A percentile compares a stretch with the other conserved stretches of the same genome.
Conservation (phyloP, 2,113 vertebrate genomes). For the Emydura subglobosa region DNA sequence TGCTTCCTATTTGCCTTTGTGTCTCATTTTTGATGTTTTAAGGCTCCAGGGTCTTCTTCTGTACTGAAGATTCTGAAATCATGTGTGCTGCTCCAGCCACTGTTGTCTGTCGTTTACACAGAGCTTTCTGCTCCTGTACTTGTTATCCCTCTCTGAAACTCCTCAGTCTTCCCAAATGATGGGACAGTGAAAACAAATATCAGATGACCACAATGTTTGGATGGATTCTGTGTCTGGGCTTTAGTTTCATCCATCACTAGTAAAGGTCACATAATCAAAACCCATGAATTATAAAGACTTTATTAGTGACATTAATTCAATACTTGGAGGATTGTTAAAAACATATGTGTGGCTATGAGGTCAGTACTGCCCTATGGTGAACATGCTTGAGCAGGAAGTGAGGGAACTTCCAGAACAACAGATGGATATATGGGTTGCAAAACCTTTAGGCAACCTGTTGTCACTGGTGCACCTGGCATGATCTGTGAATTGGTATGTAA, state of each 20-base stretch:
- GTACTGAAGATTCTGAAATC: neutral
- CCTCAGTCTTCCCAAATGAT: neutral
- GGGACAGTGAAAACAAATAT: neutral
- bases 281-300: neutral
- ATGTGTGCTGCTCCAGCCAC: neutral
- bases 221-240: neutral
- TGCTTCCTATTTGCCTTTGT: neutral
- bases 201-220: neutral
- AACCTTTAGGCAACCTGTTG: neutral
- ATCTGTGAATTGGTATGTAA: neutral
- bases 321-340: neutral
- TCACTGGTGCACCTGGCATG: neutral
- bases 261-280: neutral
- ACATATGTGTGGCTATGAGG: rapidly evolving
- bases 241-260: neutral
- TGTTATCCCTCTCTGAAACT: neutral
- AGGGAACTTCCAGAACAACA: neutral
- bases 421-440: neutral
- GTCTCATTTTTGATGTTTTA: neutral
- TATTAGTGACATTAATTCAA: neutral
- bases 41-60: neutral
- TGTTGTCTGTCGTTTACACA: neutral
- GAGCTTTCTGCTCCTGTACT: neutral
- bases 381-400: neutral
- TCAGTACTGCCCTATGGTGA: neutral